Evolutionary conservation across 2,888 invertebrate species (phyloP).

Genomic region (Meta bourneti): DNA sequence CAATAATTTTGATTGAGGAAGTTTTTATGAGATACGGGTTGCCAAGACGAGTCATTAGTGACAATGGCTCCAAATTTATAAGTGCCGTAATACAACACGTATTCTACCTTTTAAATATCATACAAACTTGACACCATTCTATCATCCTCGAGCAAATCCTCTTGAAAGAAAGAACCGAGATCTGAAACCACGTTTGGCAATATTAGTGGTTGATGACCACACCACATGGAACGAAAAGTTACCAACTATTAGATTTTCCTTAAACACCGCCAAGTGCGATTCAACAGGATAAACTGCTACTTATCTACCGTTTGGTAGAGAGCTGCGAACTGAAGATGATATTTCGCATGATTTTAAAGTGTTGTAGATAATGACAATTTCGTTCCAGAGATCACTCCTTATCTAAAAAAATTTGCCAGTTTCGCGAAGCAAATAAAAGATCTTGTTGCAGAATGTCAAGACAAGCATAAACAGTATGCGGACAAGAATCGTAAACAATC

Average conservation of each 20-base stretch:
- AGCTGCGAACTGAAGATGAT: background rate
- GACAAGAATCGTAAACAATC: no score
- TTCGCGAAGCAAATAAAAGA: no score
- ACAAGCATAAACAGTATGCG: no score
- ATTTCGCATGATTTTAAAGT: background rate
- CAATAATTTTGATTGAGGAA: no score
- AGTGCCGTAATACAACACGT: background rate
- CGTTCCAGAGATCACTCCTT: background rate
- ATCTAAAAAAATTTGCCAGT: no score
- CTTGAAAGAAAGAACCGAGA: no score
- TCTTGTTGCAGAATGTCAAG: no score
- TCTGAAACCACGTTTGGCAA: no score
- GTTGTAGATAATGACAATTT: constrained; percentile 1
- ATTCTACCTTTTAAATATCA: background rate
- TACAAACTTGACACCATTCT: background rate
- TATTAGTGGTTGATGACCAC: no score
- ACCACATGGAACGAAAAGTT: no score
- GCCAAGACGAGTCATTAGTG: background rate
- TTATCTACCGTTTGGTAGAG: background rate
- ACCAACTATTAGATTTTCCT: background rate
- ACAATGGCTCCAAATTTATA: background rate
- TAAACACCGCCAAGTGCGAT: background rate
- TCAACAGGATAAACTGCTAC: background rate
- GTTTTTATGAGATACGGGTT: no score
- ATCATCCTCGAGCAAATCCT: background rate